Percentiles rank a stretch among this genome's conserved stretches.
Evolutionary conservation across 1,140 invertebrate genomes (phyloP).

Genomic region (Eriocheir sinensis): DNA sequence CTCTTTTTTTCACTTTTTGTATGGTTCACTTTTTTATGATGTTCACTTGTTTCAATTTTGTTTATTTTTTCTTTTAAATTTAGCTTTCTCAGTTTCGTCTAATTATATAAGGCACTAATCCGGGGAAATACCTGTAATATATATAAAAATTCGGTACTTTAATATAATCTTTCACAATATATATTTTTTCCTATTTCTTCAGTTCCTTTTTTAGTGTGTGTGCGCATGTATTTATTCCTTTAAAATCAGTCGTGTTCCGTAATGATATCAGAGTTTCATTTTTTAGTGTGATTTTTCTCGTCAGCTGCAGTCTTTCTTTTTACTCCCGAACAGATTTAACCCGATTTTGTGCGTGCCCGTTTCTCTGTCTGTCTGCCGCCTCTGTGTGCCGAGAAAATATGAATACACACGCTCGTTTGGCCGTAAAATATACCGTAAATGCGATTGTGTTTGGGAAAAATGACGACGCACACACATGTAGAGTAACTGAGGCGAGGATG

Average conservation of each 20-base stretch:
- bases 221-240: too few relatives aligned
- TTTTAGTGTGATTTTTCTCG: background rate
- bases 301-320: background rate
- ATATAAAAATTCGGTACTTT: background rate
- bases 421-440: background rate
- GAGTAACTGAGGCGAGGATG: too few relatives aligned
- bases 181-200: background rate
- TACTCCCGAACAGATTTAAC: background rate
- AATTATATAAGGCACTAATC: too few relatives aligned
- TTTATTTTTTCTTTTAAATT: background rate
- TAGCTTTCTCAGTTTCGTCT: too few relatives aligned
- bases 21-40: background rate
- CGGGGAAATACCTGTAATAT: too few relatives aligned
- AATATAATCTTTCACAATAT: background rate
- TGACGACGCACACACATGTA: slow-evolving; percentile 3
- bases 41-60: background rate
- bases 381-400: too few relatives aligned
- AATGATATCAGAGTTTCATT: too few relatives aligned
- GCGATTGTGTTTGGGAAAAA: background rate
- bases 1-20: background rate
- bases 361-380: too few relatives aligned
- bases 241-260: too few relatives aligned
- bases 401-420: too few relatives aligned
- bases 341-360: background rate
- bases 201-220: background rate